phyloP scores from a whole-genome alignment of 2,113 vertebrate genomes.

The Nesogale talazaci region DNA sequence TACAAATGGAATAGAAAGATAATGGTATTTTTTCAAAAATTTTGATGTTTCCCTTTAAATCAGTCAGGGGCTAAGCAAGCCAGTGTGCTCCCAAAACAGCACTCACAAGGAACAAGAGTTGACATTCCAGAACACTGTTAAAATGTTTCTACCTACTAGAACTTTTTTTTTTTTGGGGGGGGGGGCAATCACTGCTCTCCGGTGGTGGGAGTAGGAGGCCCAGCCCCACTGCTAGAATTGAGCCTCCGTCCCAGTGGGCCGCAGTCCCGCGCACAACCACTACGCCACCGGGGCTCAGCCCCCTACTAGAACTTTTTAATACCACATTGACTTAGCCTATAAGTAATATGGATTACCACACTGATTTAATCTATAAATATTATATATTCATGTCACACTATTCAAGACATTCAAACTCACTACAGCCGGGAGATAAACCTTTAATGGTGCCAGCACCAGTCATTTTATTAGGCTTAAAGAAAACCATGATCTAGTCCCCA shows the following conservation, averaged over 20 bases:
- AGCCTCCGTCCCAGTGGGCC: no score
- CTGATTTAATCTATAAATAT: not conserved
- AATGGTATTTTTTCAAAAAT: no score
- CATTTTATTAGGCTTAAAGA: slow-evolving; percentile 45
- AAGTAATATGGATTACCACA: not conserved
- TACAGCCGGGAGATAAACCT: slow-evolving; percentile 6
- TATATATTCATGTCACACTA: not conserved
- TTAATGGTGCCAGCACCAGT: not conserved
- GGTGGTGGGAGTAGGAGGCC: no score
- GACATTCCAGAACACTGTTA: not conserved
- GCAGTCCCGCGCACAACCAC: no score
- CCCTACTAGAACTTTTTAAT: not conserved
- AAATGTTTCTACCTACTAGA: not conserved
- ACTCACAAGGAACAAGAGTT: not conserved
- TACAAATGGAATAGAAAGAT: not conserved
- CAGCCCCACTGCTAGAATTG: no score
- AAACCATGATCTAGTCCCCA: not conserved
- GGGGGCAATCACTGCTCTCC: no score
- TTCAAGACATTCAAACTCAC: slow-evolving; percentile 43
- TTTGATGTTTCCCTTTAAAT: not conserved
- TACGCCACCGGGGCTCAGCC: no score
- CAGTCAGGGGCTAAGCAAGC: not conserved
- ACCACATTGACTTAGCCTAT: not conserved
- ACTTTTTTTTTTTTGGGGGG: no score
- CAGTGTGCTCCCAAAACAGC: not conserved